Base-by-base conservation (phyloP, 2,797 vertebrate genomes). In the Sebastolobus alascanus region DNA sequence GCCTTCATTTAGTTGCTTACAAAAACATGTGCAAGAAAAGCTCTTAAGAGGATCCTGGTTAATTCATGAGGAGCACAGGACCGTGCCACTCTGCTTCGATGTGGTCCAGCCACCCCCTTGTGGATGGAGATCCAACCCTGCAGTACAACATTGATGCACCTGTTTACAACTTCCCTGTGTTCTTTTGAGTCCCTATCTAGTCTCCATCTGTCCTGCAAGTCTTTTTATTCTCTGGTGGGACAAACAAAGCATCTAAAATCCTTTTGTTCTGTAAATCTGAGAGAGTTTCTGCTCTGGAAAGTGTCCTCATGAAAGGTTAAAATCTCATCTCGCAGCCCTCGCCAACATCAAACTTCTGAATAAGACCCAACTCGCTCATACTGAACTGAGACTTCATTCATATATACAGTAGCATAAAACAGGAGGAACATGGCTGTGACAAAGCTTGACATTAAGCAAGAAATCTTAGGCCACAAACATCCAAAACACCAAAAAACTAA, bases 41-140 rank as follows among this genome's bases (percentile, higher is more conserved):
- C 43, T 66, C 11, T 59, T 5, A n/a, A 7, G 16, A 76, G n/a
- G 56, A 31, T 74, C 25, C 18, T 77, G 55, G 33, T 64, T 69
- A 33, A 74, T 83, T 86, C 68, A 75, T 52, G 37, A 77, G 75
- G 61, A 74, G 67, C 46, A 58, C 50, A 61, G 76, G 69, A 75
- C 37, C 79, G 58, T 68, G 72, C 52, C 50, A 8, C 37, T 43
- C 35, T 58, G 56, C 79, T 87, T 82, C 89, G 78, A 87, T 87
- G 82, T 82, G 80, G 63, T 89, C 55, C 71, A 80, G 54, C 80
- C 82, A 84, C 86, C 90, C 86, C 89, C 91, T 91, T 90, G 87
- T 93, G 93, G 91, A 83, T 75, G 71, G 20, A 84, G 64, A 83
- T 76, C 63, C 65, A 73, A 59, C n/a, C 35, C 61, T 60, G 40